Percentiles rank a stretch among this genome's conserved stretches.
phyloP scores from a whole-genome alignment of 2,113 vertebrate genomes.

The Oncorhynchus clarkii region DNA sequence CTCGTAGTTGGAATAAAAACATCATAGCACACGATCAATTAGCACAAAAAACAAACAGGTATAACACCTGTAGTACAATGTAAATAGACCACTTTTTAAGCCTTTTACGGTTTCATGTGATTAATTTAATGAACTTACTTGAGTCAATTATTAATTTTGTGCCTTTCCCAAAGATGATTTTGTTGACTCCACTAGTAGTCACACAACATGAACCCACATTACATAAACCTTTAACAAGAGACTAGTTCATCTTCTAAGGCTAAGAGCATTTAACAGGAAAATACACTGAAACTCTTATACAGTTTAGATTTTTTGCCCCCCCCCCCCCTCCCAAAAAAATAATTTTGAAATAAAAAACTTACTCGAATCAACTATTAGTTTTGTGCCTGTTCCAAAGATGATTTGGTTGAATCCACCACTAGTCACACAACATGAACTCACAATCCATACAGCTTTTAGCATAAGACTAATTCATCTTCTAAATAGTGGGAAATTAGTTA shows the following conservation, averaged over 20 bases:
- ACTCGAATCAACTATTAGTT: neutral
- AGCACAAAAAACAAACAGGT: no score
- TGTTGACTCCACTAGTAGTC: neutral
- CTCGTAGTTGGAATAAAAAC: no score
- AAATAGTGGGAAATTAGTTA: no score
- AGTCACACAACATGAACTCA: neutral
- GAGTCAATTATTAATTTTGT: conserved; percentile 11
- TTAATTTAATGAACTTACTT: conserved; percentile 17
- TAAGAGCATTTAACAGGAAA: neutral
- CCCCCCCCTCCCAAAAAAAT: neutral
- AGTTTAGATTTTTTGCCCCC: neutral
- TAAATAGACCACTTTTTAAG: no score
- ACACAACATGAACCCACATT: neutral
- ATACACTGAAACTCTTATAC: neutral
- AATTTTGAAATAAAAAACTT: neutral
- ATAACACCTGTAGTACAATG: neutral
- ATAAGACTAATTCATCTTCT: neutral
- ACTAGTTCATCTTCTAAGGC: neutral
- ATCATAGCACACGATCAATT: no score
- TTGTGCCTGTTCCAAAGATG: neutral
- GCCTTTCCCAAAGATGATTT: neutral
- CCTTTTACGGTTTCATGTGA: no score
- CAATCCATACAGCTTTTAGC: neutral
- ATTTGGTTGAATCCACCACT: neutral
- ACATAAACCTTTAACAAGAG: neutral